Percentiles rank a stretch among this genome's conserved stretches.
Conservation (phyloP, 1,140 invertebrate genomes). For the Drosophila novamexicana region DNA sequence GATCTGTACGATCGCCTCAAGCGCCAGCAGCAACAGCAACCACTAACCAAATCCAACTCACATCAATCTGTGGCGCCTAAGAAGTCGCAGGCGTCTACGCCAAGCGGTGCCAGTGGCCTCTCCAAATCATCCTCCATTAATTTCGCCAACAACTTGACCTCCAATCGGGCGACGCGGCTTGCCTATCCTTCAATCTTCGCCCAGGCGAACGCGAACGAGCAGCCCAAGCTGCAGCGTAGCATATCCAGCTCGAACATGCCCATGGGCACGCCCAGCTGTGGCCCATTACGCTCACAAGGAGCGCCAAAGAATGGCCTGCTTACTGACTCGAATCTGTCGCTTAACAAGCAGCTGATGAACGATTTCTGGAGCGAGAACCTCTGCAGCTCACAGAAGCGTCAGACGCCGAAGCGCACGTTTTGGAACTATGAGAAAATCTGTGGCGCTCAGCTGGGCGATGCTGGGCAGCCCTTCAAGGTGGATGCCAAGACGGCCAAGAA, state of each 20-base stretch:
- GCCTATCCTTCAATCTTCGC: conserved; percentile 81
- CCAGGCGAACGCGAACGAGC: conserved; percentile 26
- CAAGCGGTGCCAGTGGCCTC: conserved; percentile 25
- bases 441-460: conserved; percentile 67
- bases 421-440: conserved; percentile 84
- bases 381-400: conserved; percentile 69
- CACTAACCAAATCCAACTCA: conserved; percentile 76
- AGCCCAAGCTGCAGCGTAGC: conserved; percentile 76
- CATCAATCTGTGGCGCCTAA: conserved; percentile 58
- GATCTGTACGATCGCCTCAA: conserved; percentile 80
- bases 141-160: conserved; percentile 54
- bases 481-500: conserved; percentile 82
- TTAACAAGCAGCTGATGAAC: conserved; percentile 83
- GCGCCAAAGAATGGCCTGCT: conserved; percentile 27
- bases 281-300: conserved; percentile 8
- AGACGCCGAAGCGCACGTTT: conserved; percentile 76
- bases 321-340: conserved; percentile 74
- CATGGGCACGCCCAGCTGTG: conserved; percentile 23
- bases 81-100: conserved; percentile 4
- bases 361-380: conserved; percentile 84
- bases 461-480: conserved; percentile 74
- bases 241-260: conserved; percentile 81
- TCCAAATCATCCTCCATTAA: conserved; percentile 75
- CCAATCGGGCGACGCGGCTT: conserved; percentile 41
- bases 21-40: conserved; percentile 62